A percentile compares a stretch with the other conserved stretches of the same genome.
Evolutionary conservation across 2,888 invertebrate species (phyloP).

Genomic region (Ptilodon capucinus): DNA sequence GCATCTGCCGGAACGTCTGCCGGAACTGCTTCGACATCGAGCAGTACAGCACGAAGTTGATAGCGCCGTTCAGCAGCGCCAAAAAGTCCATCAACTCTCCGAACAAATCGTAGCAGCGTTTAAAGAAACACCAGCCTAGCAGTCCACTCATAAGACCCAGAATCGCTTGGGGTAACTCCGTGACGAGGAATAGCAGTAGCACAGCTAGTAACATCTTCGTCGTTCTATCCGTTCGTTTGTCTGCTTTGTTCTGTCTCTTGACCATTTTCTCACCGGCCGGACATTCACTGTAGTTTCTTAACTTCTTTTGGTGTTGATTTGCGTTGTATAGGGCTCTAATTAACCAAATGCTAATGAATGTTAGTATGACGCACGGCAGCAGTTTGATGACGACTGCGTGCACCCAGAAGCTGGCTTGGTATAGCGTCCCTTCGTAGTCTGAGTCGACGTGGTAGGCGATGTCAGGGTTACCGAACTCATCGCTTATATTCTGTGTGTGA

Average conservation of each 20-base stretch:
- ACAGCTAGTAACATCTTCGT: conserved; percentile 95
- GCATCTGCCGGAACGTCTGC: conserved; percentile 88
- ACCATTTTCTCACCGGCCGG: conserved; percentile 73
- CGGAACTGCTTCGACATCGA: conserved; percentile 97
- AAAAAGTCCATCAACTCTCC: conserved; percentile 95
- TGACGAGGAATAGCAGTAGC: conserved; percentile 91
- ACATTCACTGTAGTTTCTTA: conserved; percentile 85
- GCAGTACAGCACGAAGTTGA: conserved; percentile 97
- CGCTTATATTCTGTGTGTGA: conserved; percentile 72
- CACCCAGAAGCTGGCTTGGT: conserved; percentile 90
- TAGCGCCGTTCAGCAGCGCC: conserved; percentile 94
- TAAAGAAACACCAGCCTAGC: conserved; percentile 87
- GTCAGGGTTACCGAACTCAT: conserved; percentile 61
- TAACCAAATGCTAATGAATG: conserved; percentile 87
- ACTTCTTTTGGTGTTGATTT: conserved; percentile 87
- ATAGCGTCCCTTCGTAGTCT: conserved; percentile 82
- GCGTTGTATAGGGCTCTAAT: conserved; percentile 89
- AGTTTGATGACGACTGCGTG: conserved; percentile 91
- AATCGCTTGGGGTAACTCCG: conserved; percentile 93
- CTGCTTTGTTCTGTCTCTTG: conserved; percentile 82
- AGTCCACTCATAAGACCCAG: conserved; percentile 88
- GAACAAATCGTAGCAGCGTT: conserved; percentile 89
- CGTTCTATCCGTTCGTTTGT: conserved; percentile 91
- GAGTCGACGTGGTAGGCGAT: conserved; percentile 77
- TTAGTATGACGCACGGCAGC: conserved; percentile 90